Percentiles rank a stretch among this genome's conserved stretches.
These are phyloP conservation scores for Pteruthius melanotis DNA, from an alignment of 2,113 vertebrate species.

Conservation along the genomic window DNA sequence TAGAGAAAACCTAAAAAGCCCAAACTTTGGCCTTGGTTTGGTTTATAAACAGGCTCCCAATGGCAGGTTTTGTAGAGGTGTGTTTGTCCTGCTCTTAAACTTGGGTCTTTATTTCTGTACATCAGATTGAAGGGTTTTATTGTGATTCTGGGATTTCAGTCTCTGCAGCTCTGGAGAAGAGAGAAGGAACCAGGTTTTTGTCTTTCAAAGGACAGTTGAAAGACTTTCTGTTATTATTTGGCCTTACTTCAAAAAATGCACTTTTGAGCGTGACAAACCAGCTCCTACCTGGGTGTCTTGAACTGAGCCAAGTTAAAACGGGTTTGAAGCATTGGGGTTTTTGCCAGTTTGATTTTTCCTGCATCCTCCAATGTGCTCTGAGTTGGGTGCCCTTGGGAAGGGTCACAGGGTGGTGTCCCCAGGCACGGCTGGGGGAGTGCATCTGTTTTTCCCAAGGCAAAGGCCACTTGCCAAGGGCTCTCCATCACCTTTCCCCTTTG, in stretches of 20 bases:
- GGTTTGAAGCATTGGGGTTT: neutral
- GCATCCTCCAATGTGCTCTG: neutral
- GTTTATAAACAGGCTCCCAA: neutral
- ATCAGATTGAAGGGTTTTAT: neutral
- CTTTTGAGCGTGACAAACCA: neutral
- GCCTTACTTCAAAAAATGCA: neutral
- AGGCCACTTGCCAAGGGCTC: neutral
- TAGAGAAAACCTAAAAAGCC: neutral
- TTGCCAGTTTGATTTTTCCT: neutral
- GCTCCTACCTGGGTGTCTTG: neutral
- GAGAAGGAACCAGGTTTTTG: neutral
- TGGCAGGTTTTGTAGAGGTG: neutral
- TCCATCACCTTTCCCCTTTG: neutral
- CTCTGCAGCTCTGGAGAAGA: neutral
- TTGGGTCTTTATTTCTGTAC: neutral
- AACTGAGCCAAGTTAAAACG: neutral
- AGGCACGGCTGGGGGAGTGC: neutral
- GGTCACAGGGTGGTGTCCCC: accelerated
- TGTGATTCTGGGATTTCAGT: neutral
- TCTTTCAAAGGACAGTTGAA: neutral
- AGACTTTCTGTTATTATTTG: constrained; percentile 11
- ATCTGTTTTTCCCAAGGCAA: neutral
- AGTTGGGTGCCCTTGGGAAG: accelerated
- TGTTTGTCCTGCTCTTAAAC: neutral
- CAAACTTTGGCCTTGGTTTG: neutral